phyloP scores from a whole-genome alignment of 2,113 vertebrate species.

The Entelurus aequoreus region DNA sequence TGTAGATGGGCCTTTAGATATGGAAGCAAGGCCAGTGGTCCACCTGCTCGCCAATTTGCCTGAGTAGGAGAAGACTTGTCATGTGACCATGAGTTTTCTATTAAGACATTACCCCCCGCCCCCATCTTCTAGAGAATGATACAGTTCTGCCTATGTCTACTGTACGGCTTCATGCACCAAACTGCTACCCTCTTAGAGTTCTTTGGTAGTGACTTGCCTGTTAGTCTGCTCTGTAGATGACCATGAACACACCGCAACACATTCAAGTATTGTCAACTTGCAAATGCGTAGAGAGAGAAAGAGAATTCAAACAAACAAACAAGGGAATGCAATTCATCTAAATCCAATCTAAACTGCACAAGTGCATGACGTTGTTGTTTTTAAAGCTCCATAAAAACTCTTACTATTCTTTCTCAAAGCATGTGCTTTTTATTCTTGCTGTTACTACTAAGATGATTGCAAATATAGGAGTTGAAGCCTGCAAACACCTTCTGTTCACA shows the following conservation, averaged over 20 bases:
- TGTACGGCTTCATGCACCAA: conserved; percentile 81
- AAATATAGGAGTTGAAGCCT: conserved; percentile 27
- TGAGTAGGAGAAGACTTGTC: conserved; percentile 84
- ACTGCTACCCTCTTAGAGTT: conserved; percentile 84
- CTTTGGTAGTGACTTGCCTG: conserved; percentile 86
- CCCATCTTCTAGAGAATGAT: conserved; percentile 81
- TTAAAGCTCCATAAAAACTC: conserved; percentile 73
- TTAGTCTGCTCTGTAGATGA: conserved; percentile 78
- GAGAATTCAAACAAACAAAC: conserved; percentile 19
- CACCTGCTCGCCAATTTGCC: conserved; percentile 80
- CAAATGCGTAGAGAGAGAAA: conserved; percentile 83
- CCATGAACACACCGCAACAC: conserved; percentile 77
- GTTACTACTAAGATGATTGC: conserved; percentile 22
- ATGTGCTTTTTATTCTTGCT: conserved; percentile 54
- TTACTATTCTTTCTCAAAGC: conserved; percentile 62
- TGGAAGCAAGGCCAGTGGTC: conserved; percentile 58
- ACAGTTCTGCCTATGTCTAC: conserved; percentile 78
- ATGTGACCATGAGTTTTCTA: conserved; percentile 74
- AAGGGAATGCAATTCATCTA: conserved; percentile 65
- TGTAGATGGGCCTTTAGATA: conserved; percentile 64
- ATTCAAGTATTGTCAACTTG: conserved; percentile 95
- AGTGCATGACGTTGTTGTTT: conserved; percentile 72
- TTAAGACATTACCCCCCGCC: conserved; percentile 62
- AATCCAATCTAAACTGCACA: conserved; percentile 69
- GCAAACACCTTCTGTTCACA: conserved; percentile 35